Conservation (phyloP, 2,888 invertebrate genomes). For the Caenorhabditis virilis region DNA sequence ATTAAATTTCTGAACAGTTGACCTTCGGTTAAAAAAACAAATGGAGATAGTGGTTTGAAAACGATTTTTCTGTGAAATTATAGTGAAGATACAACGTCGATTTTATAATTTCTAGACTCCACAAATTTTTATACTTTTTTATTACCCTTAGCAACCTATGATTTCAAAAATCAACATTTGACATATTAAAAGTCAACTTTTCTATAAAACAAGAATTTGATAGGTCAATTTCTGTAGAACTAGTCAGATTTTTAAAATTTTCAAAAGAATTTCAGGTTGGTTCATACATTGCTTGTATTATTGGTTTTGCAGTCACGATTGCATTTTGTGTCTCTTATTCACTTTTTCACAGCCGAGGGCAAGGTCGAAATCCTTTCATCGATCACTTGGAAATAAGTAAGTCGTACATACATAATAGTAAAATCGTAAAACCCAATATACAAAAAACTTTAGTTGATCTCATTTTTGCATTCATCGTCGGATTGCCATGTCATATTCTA, state of each 20-base stretch:
- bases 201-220: too few species aligned
- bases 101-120: too few species aligned
- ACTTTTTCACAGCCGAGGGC: conserved; percentile 30
- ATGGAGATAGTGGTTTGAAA: too few species aligned
- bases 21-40: too few species aligned
- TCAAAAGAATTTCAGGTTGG: conserved; percentile 17
- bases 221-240: not conserved
- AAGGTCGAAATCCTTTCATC: conserved; percentile 35
- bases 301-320: conserved; percentile 36
- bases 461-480: conserved; percentile 50
- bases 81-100: too few species aligned
- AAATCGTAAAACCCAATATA: not conserved
- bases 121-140: too few species aligned
- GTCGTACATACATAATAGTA: too few species aligned
- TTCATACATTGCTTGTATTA: conserved; percentile 33
- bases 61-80: too few species aligned
- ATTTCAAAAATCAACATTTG: too few species aligned
- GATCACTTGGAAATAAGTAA: conserved; percentile 34
- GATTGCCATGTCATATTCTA: conserved; percentile 52
- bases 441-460: conserved; percentile 45
- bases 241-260: not conserved
- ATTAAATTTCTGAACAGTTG: too few species aligned
- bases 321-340: conserved; percentile 33
- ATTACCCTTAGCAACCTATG: too few species aligned
- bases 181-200: too few species aligned